Conservation (phyloP, 2,797 vertebrate species). For the Calcarius lapponicus region DNA sequence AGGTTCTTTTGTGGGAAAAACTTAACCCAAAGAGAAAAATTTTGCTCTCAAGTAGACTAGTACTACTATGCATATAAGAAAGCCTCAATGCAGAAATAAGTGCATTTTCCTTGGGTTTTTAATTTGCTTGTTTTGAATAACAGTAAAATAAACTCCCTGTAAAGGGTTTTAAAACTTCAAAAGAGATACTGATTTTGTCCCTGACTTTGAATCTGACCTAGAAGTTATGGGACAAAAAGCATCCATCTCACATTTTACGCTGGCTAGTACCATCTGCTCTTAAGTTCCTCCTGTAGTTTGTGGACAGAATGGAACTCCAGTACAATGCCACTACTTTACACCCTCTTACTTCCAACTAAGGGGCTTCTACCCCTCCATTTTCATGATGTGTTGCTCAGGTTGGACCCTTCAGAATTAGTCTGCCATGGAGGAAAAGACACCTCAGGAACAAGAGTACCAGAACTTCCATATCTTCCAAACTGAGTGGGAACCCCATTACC, state of each 20-base stretch:
- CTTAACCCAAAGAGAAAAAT: neutral
- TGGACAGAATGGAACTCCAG: neutral
- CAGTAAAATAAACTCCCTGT: neutral
- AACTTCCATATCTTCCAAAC: neutral
- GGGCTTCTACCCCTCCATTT: neutral
- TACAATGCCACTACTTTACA: neutral
- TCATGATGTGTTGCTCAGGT: rapidly evolving
- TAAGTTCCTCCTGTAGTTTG: neutral
- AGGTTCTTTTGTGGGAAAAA: neutral
- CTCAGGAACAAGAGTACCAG: neutral
- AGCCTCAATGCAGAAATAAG: neutral
- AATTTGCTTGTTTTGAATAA: neutral
- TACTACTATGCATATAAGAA: neutral
- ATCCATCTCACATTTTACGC: neutral
- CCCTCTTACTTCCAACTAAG: neutral
- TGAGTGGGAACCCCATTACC: neutral
- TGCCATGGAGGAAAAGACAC: rapidly evolving
- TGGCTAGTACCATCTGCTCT: neutral
- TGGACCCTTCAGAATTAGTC: neutral
- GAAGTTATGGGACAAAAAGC: neutral
- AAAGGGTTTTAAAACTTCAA: neutral
- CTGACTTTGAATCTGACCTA: neutral
- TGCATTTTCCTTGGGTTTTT: neutral
- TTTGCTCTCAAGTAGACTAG: neutral
- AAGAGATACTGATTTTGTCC: neutral